Evolutionary conservation across 2,888 invertebrate genomes (phyloP), one percentile per base, ranked within the genome.

Genomic region (Tinea semifulvella): DNA sequence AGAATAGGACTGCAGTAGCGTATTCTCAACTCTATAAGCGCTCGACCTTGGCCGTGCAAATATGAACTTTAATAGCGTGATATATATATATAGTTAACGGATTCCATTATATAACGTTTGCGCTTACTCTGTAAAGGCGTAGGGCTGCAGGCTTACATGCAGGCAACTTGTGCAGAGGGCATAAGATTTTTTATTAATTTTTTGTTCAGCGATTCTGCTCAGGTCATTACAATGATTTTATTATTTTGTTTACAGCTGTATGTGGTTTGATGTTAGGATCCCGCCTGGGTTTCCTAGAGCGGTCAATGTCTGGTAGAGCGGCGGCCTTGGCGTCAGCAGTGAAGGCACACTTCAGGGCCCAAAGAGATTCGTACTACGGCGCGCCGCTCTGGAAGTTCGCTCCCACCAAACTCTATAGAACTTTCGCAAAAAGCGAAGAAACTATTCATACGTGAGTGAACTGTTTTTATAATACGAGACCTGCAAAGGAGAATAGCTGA

Each of bases 331-430:
- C 90, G 1, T 74, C 85, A n/a, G 90, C 92, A 0, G 88, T 92
- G 2, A 89, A 90, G 58, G 82, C 88, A 28, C 87, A 92, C 57
- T 93, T 93, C 62, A 81, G 88, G 39, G 89, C 91, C 0, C 88
- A 89, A 50, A 82, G 92, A 46, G 93, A 94, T 61, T 90, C 92
- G 1, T 90, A 88, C 65, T 94, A 89, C 62, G 92, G 92, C 0
- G 82, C 91, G 26, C 92, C 92, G 0, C 66, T 91, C 45, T 94
- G 93, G 93, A 93, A 93, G 68, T 83, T 90, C 48, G 84, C 89
- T 11, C 87, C 89, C 1, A 92, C 92, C 0, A 71, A 82, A 40
- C 83, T 90, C 0, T 94, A 93, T 63, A 84, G 80, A 44, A 84
- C 86, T 3, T 86, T 93, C 50, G 85, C 85, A 10, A 70, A 82